Evolutionary conservation across 2,888 invertebrate species (phyloP), one percentile per base, ranked within the genome.

Genomic region (Zelleria hepariella): DNA sequence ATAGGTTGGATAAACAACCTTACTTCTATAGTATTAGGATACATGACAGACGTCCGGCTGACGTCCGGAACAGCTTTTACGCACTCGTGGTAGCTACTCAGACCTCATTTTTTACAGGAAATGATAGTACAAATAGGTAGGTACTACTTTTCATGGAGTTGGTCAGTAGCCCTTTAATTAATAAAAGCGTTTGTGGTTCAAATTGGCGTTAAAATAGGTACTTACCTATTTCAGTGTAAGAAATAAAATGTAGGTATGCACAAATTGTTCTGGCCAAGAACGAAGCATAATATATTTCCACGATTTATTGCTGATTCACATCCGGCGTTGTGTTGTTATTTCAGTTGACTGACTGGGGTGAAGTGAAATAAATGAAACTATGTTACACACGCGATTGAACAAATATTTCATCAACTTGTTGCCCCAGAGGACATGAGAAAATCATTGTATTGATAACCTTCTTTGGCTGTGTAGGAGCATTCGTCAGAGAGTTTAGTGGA

Each of bases 321-420:
- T 81, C 80, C 76, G 73, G 65, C 71, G 72, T 76, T 71, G 73
- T 76, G 75, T 82, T 84, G 82, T 86, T 84, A 82, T 84, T 85
- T 78, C 86, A 79, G 78, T 75, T 75, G 82, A 82, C 69, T 76
- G 82, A 77, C 72, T 80, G 71, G 80, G 74, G 74, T 84, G 82
- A 84, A 86, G 82, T 81, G 83, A 80, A 85, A 86, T 85, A 84
- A 86, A 85, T 85, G 85, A 83, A 85, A 86, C 82, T 82, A 80
- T 80, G 80, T 81, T 83, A 80, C 76, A 86, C 87, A 80, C 79
- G 75, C 81, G 79, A 85, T 81, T 85, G 82, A 82, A 71, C 84
- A 86, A 85, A 86, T 86, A 83, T 84, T 86, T 85, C 82, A 86
- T 86, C 83, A 83, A 85, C 81, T 85, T 82, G 83, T 86, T 82